Evolutionary conservation across 2,797 vertebrate genomes (phyloP), one percentile per base, ranked within the genome.

Genomic region (Nasua narica): DNA sequence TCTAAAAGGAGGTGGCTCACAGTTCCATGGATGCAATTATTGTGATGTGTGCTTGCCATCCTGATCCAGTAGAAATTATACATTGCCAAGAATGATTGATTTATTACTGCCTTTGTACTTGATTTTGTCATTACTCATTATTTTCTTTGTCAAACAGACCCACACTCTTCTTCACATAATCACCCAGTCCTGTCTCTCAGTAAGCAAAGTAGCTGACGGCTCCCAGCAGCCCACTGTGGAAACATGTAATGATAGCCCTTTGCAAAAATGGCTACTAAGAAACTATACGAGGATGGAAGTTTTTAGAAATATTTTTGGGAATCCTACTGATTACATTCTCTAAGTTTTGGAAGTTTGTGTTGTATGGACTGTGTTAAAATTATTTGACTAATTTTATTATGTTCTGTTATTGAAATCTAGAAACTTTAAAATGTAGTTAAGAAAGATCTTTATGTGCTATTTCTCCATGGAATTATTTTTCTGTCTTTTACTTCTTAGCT

Each of bases 171-270:
- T 99, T 93, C 99, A 99, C 97, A 98, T 99, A 98, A 99, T 99
- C 99, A 99, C 99, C 72, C 99, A 99, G 97, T 99, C 99, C 85
- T 99, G 99, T 99, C 99, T 99, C 98, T 99, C 99, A 96, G 98
- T 99, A 98, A 98, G 99, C 98, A 99, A 98, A 95, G 98, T 99
- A 97, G 99, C 99, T 97, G 99, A 99, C 67, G 99, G 99, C 96
- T 99, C 98, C 65, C 99, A 97, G 1, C 99, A 99, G 79, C 99
- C 99, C 96, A 99, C 99, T 0, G 99, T 99, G 99, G 99, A 99
- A 98, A 98, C 98, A 91, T 99, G 99, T 98, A 98, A 99, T 85
- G 98, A 99, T 97, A 99, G 98, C 91, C 98, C 99, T 67, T 76
- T 98, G 83, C 99, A 99, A 97, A 97, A 95, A 79, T 99, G 99